These are phyloP conservation scores for Lysandra coridon DNA, from an alignment of 2,888 invertebrate species.

Conservation along the genomic window DNA sequence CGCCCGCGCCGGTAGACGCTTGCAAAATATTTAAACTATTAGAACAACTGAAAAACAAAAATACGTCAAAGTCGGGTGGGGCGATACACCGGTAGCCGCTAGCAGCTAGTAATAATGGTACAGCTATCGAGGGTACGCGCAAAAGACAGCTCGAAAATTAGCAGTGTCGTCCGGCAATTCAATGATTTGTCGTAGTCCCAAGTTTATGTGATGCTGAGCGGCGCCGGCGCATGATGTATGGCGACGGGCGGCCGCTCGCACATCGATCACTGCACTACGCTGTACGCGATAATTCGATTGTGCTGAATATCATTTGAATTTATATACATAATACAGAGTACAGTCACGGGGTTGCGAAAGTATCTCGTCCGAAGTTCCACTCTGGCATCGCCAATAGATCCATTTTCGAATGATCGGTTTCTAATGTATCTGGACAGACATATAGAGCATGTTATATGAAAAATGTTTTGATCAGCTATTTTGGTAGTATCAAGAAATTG, in stretches of 20 bases:
- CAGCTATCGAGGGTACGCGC: too few relatives aligned
- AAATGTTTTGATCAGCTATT: not conserved
- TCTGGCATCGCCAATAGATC: not conserved
- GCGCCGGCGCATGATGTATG: conserved; percentile 47
- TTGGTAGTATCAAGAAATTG: too few relatives aligned
- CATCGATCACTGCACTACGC: conserved; percentile 37
- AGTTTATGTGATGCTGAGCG: conserved; percentile 35
- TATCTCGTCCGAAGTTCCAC: not conserved
- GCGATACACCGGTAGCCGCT: too few relatives aligned
- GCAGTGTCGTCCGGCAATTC: not conserved
- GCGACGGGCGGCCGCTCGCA: conserved; percentile 37
- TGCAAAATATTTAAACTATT: too few relatives aligned
- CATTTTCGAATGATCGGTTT: not conserved
- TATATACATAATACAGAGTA: not conserved
- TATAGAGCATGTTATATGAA: not conserved
- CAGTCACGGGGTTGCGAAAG: not conserved
- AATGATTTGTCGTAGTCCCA: conserved; percentile 33
- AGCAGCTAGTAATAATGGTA: too few relatives aligned
- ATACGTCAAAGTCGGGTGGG: too few relatives aligned
- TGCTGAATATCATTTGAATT: conserved; percentile 27
- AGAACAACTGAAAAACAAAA: too few relatives aligned
- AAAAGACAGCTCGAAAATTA: too few relatives aligned
- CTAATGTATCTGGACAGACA: not conserved
- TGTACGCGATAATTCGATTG: conserved; percentile 12
- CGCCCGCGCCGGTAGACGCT: too few relatives aligned